Base-by-base conservation (phyloP, 2,113 vertebrate species). In the Pongo abelii region DNA sequence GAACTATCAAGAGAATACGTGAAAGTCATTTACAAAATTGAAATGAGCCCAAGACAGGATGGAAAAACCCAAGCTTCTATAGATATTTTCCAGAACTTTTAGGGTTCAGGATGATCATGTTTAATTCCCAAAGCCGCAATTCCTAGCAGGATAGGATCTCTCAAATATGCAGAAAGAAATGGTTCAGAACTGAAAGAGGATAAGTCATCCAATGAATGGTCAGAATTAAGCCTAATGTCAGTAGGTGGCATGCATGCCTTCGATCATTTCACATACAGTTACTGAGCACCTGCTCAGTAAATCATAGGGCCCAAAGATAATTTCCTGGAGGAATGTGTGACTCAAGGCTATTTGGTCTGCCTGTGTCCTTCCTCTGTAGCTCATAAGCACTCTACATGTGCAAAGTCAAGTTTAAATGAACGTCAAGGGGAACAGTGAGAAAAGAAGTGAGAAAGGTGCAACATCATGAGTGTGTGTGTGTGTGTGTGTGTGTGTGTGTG, bases 1-100 rank as follows among this genome's bases (percentile, higher is more conserved):
- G 25, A 43, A 84, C 67, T 59, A 80, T 79, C 40, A 87, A 61
- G 55, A 92, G 91, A 91, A 86, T 87, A 94, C 16, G 57, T 89
- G n/a, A 81, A 92, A 77, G 43, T 95, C 86, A 95, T 84, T 95
- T 69, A 59, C 43, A 74, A 61, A 93, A 46, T 43, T 90, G 61
- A 12, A 94, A 75, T 22, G 10, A 93, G 18, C 30, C 93, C 91
- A 95, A 72, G 83, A 83, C 3, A 74, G 27, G 25, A 87, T 69
- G 84, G 50, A 77, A 93, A 95, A 94, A 83, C 0, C 38, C 61
- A 55, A 80, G 69, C 20, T 61, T 92, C 67, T 84, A 35, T 75
- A 92, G 72, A 78, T 78, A 50, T 48, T 91, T 95, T 84, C 83
- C 74, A 97, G 75, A 86, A 78, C n/a, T 70, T 70, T 93, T 59